These are phyloP conservation scores for Rana temporaria DNA, from an alignment of 2,113 vertebrate species.

Conservation along the genomic window DNA sequence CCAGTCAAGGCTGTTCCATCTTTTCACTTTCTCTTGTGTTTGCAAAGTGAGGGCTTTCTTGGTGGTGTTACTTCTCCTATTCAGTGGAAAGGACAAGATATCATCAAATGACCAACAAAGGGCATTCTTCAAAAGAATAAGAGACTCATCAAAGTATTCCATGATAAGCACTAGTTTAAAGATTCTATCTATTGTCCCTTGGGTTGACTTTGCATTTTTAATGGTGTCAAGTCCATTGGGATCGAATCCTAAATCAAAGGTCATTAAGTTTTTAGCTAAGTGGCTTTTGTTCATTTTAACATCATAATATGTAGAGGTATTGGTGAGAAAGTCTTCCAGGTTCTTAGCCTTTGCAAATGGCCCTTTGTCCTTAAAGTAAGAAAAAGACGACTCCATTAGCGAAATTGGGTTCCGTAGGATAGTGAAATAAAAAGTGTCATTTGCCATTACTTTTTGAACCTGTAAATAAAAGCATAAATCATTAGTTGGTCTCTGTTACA, in stretches of 20 bases:
- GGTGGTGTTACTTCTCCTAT: slow-evolving; percentile 71
- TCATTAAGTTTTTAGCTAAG: slow-evolving; percentile 79
- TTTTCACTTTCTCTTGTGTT: slow-evolving; percentile 70
- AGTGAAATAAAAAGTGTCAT: slow-evolving; percentile 79
- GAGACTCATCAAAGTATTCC: slow-evolving; percentile 85
- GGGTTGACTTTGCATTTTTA: slow-evolving; percentile 36
- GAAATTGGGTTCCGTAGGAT: slow-evolving; percentile 81
- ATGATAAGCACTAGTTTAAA: slow-evolving; percentile 81
- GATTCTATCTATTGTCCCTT: slow-evolving; percentile 67
- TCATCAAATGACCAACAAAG: slow-evolving; percentile 86
- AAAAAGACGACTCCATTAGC: slow-evolving; percentile 85
- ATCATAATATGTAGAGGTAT: slow-evolving; percentile 65
- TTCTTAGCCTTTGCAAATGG: slow-evolving; percentile 67
- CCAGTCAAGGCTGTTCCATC: slow-evolving; percentile 84
- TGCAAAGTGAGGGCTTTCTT: slow-evolving; percentile 57
- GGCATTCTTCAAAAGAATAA: slow-evolving; percentile 77
- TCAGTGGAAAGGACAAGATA: slow-evolving; percentile 78
- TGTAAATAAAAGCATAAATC: slow-evolving; percentile 54
- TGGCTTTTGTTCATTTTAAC: slow-evolving; percentile 62
- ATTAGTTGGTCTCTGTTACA: too few relatives aligned
- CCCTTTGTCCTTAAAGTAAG: slow-evolving; percentile 71
- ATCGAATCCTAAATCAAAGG: slow-evolving; percentile 82
- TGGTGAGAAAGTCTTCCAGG: slow-evolving; percentile 75
- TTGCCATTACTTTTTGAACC: slow-evolving; percentile 80
- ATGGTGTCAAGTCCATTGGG: slow-evolving; percentile 52